Evolutionary conservation across 1,140 invertebrate genomes (phyloP).

Genomic region (Papilio polytes): DNA sequence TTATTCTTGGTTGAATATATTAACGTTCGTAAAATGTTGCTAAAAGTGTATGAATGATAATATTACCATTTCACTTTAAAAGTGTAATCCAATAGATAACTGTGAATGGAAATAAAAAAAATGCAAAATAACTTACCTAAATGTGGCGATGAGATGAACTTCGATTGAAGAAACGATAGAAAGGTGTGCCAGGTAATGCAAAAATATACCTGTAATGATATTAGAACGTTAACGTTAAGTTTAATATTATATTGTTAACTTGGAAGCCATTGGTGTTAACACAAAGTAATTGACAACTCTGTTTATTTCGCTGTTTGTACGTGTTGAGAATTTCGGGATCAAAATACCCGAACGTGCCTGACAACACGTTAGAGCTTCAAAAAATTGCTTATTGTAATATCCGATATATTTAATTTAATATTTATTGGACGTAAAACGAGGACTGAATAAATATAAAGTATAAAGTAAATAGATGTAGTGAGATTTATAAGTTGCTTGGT

Average conservation of each 20-base stretch:
- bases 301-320: conserved; percentile 14
- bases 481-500: background rate
- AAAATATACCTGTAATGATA: background rate
- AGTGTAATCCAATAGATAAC: too few relatives aligned
- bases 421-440: background rate
- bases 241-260: background rate
- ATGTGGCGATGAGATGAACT: too few relatives aligned
- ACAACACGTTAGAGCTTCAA: background rate
- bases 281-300: conserved; percentile 23
- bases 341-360: background rate
- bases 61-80: too few relatives aligned
- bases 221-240: background rate
- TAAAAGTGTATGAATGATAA: too few relatives aligned
- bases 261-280: background rate
- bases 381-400: conserved; percentile 21
- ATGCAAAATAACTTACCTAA: too few relatives aligned
- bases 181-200: too few relatives aligned
- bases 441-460: background rate
- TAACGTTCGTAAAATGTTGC: background rate
- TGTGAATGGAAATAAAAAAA: too few relatives aligned
- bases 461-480: background rate
- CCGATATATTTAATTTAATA: conserved; percentile 8
- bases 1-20: background rate
- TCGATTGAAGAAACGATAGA: too few relatives aligned
- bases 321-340: conserved; percentile 1